Conservation (phyloP, 2,797 vertebrate species). For the Etheostoma perlongum region DNA sequence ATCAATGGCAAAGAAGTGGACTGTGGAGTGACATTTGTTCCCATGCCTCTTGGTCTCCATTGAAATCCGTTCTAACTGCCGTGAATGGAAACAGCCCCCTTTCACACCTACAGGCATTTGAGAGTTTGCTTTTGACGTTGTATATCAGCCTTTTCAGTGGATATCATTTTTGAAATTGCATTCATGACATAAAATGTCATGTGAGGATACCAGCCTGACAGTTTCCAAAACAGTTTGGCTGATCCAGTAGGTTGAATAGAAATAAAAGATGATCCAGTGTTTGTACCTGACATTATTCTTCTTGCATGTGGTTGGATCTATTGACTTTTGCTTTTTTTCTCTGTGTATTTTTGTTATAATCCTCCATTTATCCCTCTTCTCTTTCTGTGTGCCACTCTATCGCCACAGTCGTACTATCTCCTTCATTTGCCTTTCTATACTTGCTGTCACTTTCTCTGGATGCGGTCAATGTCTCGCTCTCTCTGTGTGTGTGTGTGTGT, state of each 20-base stretch:
- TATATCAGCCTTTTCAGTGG: neutral
- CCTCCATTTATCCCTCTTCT: neutral
- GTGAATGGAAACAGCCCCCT: neutral
- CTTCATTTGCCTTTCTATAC: slow-evolving; percentile 52
- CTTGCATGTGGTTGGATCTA: neutral
- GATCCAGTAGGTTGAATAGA: neutral
- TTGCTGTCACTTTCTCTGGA: slow-evolving; percentile 1
- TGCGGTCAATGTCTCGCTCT: neutral
- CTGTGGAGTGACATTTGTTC: neutral
- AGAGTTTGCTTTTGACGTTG: neutral
- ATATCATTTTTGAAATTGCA: neutral
- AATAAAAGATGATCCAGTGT: neutral
- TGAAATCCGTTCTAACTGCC: neutral
- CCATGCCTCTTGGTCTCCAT: neutral
- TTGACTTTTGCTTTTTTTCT: neutral
- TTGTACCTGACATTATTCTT: too few species aligned
- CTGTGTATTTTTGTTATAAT: neutral
- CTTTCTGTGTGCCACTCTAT: neutral
- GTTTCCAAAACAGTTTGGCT: too few species aligned
- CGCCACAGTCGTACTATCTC: slow-evolving; percentile 19
- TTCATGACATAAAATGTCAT: too few species aligned
- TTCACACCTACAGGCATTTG: too few species aligned
- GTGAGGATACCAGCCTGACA: too few species aligned
- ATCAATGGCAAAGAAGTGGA: neutral
- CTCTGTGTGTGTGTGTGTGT: slow-evolving; percentile 2